phyloP scores from a whole-genome alignment of 2,888 invertebrate species.

The Diadromus collaris region DNA sequence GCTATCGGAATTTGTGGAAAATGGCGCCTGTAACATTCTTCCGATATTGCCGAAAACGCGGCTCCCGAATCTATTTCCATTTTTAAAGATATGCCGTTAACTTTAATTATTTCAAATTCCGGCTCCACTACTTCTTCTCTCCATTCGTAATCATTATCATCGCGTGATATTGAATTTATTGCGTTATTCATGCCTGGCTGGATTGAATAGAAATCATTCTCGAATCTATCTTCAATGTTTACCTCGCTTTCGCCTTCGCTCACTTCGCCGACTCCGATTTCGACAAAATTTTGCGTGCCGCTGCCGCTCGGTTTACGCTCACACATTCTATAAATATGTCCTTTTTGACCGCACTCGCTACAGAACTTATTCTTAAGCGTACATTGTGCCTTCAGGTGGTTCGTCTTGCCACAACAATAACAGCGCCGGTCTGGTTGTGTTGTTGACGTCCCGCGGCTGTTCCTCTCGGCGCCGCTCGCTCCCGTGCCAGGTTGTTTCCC shows the following conservation, averaged over 20 bases:
- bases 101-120: slow-evolving; percentile 12
- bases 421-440: slow-evolving; percentile 3
- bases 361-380: slow-evolving; percentile 36
- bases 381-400: slow-evolving; percentile 39
- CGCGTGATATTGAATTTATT: background rate
- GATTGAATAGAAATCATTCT: slow-evolving; percentile 1
- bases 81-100: slow-evolving; percentile 29
- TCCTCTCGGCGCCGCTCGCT: slow-evolving; percentile 2
- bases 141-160: background rate
- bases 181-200: background rate
- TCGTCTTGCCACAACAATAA: slow-evolving; percentile 40
- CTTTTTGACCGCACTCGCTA: slow-evolving; percentile 46
- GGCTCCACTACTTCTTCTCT: slow-evolving; percentile 12
- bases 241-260: background rate
- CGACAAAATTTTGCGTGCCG: background rate
- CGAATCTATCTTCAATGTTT: background rate
- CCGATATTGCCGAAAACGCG: slow-evolving; percentile 34
- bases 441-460: background rate
- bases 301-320: background rate
- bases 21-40: slow-evolving; percentile 24
- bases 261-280: background rate
- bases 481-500: background rate
- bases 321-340: slow-evolving; percentile 46
- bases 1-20: slow-evolving; percentile 13
- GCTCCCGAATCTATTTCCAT: no score